Evolutionary conservation across 2,888 invertebrate species (phyloP), one percentile per base, ranked within the genome.

Genomic region (Acleris literana): DNA sequence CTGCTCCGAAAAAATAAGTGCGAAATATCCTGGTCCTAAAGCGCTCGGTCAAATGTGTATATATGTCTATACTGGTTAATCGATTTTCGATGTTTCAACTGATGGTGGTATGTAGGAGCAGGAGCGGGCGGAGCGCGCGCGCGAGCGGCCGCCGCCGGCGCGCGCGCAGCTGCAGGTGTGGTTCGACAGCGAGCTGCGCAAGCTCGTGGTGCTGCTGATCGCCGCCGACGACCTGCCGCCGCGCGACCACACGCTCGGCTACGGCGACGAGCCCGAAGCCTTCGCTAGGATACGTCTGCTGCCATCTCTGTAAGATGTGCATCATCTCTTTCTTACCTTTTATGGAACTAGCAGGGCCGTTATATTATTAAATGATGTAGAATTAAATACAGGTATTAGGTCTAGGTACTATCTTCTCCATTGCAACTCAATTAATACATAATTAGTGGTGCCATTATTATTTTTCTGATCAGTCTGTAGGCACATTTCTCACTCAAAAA

Each of bases 141-240:
- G 95, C 68, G 96, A 97, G 86, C 94, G 96, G 70, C 95, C 94
- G 94, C 95, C 55, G 94, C 95, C 55, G 29, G 97, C 97, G 52
- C 94, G 97, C 22, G 95, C 98, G 46, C 97, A 97, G 88, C 94
- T 98, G 72, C 97, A 98, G 84, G 96, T 98, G 63, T 97, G 96
- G 95, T 97, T 97, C 91, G 96, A 97, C 81, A 95, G 95, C 68
- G 97, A 97, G 78, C 93, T 96, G 68, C 95, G 94, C 76, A 97
- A 97, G 79, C 92, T 98, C 64, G 96, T 97, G 11, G 96, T 98
- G 29, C 96, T 97, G 5, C 94, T 98, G 57, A 94, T 97, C 81
- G 97, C 97, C 4, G 98, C 96, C 9, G 97, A 97, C 79, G 97
- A 97, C 84, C 92, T 98, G 72, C 96, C 97, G 25, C 85, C 95